Evolutionary conservation across 2,797 vertebrate species (phyloP).

Genomic region (Protosalanx chinensis): DNA sequence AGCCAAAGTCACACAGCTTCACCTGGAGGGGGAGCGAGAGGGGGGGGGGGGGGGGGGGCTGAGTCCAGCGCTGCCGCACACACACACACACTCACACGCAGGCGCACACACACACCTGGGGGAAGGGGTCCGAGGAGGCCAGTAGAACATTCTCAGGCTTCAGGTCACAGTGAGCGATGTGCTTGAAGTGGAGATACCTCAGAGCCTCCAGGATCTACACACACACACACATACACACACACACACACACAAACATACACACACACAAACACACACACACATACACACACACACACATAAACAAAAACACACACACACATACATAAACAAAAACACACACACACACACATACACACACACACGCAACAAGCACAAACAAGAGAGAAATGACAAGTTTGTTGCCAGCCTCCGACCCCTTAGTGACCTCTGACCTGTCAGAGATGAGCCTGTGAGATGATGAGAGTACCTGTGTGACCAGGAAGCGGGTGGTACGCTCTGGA

Average conservation of each 20-base stretch:
- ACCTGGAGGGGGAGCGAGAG: slow-evolving; percentile 55
- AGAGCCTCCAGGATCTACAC: slow-evolving; percentile 74
- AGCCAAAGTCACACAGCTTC: slow-evolving; percentile 79
- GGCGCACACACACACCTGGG: slow-evolving; percentile 59
- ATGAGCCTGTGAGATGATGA: no score
- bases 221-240: slow-evolving; percentile 4
- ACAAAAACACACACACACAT: no score
- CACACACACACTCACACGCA: background rate
- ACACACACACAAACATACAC: no score
- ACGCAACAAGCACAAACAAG: no score
- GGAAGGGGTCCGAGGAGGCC: slow-evolving; percentile 68
- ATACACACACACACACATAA: no score
- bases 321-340: no score
- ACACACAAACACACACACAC: no score
- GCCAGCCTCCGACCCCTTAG: background rate
- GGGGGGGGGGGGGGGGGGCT: no score
- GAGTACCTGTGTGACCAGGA: slow-evolving; percentile 72
- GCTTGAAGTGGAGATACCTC: slow-evolving; percentile 74
- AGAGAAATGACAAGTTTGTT: background rate
- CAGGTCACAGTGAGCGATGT: slow-evolving; percentile 77
- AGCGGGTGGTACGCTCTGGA: slow-evolving; percentile 74
- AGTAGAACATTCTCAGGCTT: slow-evolving; percentile 77
- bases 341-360: no score
- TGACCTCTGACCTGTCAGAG: no score
- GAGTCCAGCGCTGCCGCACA: background rate